Evolutionary conservation across 2,113 vertebrate genomes (phyloP), one percentile per base, ranked within the genome.

Genomic region (Accipiter cooperii): DNA sequence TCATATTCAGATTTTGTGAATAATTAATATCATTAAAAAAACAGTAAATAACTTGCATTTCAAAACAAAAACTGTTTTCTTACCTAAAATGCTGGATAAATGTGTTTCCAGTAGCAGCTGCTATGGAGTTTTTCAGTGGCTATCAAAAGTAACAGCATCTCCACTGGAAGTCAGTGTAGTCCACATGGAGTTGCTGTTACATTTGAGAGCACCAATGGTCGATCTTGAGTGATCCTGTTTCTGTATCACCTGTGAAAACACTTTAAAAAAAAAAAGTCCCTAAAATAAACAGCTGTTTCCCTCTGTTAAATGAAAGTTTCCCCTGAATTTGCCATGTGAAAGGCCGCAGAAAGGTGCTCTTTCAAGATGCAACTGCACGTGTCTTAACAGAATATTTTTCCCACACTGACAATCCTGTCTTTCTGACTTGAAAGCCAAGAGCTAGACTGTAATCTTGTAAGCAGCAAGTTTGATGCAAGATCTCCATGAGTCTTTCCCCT

Each of bases 171-270:
- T 97, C 74, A 71, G 44, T 46, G 66, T 94, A 97, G 97, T 98
- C 98, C 98, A 98, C 97, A 98, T 98, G 98, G 98, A 99, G 98
- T 98, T 98, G 98, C 98, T 99, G 98, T 99, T 98, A 98, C 98
- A 98, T 89, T 58, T 97, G 98, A 98, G 98, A 96, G 95, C 78
- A 82, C 98, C 97, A 74, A 16, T 80, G 55, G 55, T 92, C 19
- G 0, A 17, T 93, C 88, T 70, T 46, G 55, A 87, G 19, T 47
- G 55, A 61, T 95, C 38, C 52, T 71, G 7, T 69, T 42, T 64
- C 12, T 36, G 17, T 31, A 29, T 38, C 34, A 54, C 44, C 42
- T 92, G 65, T 52, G 52, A 81, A 87, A 93, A 79, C 25, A 52
- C 13, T 65, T 3, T 3, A 52, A 40, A 58, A 38, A 71, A 26